These are phyloP conservation scores for Toxonevra muliebris DNA, from an alignment of 2,888 invertebrate genomes.

Conservation along the genomic window DNA sequence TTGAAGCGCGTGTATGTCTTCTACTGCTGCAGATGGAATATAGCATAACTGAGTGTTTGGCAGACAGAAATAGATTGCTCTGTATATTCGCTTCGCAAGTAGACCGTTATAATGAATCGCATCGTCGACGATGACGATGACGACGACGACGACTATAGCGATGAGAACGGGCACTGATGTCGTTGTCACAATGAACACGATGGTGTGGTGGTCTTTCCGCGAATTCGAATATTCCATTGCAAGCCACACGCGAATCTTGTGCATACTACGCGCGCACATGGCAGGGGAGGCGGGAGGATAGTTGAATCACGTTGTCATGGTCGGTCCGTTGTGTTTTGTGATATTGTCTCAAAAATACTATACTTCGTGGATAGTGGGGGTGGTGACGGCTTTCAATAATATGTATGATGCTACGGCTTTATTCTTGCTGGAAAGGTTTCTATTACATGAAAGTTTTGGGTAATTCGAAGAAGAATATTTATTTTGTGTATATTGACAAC, in stretches of 20 bases:
- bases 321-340: not conserved
- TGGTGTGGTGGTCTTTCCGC: conserved; percentile 31
- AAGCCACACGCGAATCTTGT: conserved; percentile 17
- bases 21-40: conserved; percentile 33
- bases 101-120: conserved; percentile 35
- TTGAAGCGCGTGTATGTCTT: conserved; percentile 37
- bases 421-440: no score
- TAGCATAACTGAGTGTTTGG: conserved; percentile 31
- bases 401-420: no score
- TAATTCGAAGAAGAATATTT: no score
- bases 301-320: not conserved
- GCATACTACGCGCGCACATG: not conserved
- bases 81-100: conserved; percentile 32
- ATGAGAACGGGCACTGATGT: not conserved
- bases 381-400: not conserved
- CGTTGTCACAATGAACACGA: not conserved
- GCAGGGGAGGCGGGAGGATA: not conserved
- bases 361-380: not conserved
- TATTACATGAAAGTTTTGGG: no score
- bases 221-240: conserved; percentile 23
- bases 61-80: conserved; percentile 16
- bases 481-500: no score
- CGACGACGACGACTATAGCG: conserved; percentile 7
- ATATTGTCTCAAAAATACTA: not conserved
- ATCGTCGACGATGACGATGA: not conserved